Conservation (phyloP, 2,797 vertebrate species). For the Gymnoscopelus microlampas region DNA sequence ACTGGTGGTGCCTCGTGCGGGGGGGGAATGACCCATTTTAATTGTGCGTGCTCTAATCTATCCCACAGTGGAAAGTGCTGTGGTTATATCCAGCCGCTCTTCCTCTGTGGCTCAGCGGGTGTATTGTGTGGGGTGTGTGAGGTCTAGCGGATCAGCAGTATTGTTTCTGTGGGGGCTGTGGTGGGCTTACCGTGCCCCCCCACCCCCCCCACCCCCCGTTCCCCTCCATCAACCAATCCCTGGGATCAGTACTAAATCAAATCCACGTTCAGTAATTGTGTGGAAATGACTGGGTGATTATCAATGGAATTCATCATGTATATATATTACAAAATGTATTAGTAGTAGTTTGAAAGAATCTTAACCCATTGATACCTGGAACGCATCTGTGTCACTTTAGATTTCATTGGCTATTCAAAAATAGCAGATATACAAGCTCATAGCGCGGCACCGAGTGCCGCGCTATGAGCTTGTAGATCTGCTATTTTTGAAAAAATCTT, state of each 20-base stretch:
- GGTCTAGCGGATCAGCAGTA: constrained; percentile 73
- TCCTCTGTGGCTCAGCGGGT: constrained; percentile 66
- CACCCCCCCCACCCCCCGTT: background rate
- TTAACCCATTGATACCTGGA: too few species aligned
- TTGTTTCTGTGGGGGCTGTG: constrained; percentile 69
- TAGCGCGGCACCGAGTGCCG: too few species aligned
- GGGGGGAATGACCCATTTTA: constrained; percentile 69
- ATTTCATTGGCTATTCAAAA: too few species aligned
- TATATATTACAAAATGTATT: constrained; percentile 37
- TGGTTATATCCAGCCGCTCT: constrained; percentile 60
- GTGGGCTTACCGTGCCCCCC: constrained; percentile 59
- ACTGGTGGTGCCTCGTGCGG: constrained; percentile 49
- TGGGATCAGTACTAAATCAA: constrained; percentile 38
- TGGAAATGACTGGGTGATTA: constrained; percentile 12
- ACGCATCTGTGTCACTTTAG: too few species aligned
- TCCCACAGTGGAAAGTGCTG: constrained; percentile 66
- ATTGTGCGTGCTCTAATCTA: constrained; percentile 75
- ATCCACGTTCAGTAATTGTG: constrained; percentile 44
- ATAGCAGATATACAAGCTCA: too few species aligned
- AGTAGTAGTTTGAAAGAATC: constrained; percentile 16
- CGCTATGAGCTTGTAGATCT: too few species aligned
- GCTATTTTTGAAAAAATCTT: too few species aligned
- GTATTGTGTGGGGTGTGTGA: constrained; percentile 74
- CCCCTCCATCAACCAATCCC: too few species aligned
- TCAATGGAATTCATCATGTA: constrained; percentile 49